Base-by-base conservation (phyloP, 2,888 invertebrate species). In the Caenorhabditis panamensis region DNA sequence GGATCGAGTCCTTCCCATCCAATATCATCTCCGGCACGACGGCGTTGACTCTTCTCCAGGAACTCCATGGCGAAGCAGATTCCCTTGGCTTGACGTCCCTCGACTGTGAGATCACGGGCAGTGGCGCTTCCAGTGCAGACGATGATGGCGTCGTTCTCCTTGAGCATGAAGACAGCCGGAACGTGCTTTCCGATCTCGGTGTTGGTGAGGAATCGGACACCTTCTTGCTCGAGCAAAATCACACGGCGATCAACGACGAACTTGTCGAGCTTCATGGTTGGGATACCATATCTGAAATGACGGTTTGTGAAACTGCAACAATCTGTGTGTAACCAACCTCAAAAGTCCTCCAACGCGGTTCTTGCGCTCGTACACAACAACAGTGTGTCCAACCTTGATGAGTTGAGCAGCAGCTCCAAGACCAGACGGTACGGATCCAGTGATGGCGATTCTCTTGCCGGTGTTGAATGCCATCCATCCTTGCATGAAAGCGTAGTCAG, bases 61-160 rank as follows among this genome's bases (percentile, higher is more conserved):
- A 96, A 99, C 91, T 95, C 96, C 95, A 99, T 98, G 3, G 99
- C 99, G 92, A 95, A 99, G 92, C 97, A 95, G 88, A 99, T 96
- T 77, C 98, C 98, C 87, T 90, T 97, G 94, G 11, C 97, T 94
- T 72, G 97, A 96, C 90, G 87, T 8, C 89, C 95, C 9, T 89
- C 87, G 36, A 86, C 93, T n/a, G 92, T 92, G 26, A 94, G 91
- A 86, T 99, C 98, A 75, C 99, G 94, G 0, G 98, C 97, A 95
- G 96, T 96, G 0, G 98, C 97, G 5, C 98, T 95, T 6, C 98
- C 98, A 77, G 95, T 95, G 91, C 96, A 95, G 13, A 99, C 92
- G 0, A 97, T 93, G 8, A 97, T 93, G 0, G 96, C 96, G 92
- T 97, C 95, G 92, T 94, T 94, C 88, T 95, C 94, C 77, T 89